These are phyloP conservation scores for Podargus strigoides DNA, from an alignment of 2,797 vertebrate genomes.

Conservation along the genomic window DNA sequence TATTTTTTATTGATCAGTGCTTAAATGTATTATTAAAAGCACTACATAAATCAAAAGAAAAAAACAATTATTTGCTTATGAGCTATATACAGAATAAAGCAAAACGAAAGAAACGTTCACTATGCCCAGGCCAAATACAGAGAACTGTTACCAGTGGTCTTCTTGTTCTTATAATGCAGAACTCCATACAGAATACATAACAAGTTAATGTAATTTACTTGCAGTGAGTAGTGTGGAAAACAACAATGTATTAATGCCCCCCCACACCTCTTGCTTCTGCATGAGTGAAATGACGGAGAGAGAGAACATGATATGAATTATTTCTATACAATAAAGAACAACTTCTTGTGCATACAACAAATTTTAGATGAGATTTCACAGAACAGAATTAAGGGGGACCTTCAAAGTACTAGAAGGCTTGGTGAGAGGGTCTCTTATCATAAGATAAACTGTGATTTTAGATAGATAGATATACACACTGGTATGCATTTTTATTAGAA, in stretches of 20 bases:
- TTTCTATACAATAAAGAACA: neutral
- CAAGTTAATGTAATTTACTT: neutral
- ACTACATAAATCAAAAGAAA: neutral
- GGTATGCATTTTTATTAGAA: neutral
- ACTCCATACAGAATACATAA: neutral
- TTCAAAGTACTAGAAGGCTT: neutral
- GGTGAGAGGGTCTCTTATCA: neutral
- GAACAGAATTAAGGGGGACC: neutral
- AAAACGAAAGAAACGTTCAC: neutral
- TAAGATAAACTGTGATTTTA: neutral
- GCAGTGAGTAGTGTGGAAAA: neutral
- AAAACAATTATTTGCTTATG: neutral
- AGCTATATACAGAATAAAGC: neutral
- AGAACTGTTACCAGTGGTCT: neutral
- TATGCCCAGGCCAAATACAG: neutral
- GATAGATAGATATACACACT: neutral
- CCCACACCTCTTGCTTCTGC: neutral
- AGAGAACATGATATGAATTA: neutral
- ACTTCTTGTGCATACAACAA: neutral
- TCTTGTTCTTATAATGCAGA: neutral
- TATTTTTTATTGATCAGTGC: neutral
- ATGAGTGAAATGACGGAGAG: neutral
- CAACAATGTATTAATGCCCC: neutral
- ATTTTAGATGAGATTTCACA: neutral
- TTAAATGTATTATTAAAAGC: neutral